Conservation (phyloP, 2,888 invertebrate genomes). For the Eristalis pertinax region DNA sequence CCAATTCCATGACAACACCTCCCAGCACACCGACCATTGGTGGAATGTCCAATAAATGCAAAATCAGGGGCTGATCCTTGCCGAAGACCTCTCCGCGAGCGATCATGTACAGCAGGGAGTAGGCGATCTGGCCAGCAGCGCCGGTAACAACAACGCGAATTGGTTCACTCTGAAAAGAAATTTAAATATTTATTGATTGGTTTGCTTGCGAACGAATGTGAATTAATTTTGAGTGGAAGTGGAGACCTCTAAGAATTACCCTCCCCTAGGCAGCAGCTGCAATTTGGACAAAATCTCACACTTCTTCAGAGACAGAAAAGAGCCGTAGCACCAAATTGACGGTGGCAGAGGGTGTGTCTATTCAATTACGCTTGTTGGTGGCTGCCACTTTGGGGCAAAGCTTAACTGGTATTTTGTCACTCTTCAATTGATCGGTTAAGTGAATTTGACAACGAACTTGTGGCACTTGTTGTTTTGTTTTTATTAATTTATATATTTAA, state of each 20-base stretch:
- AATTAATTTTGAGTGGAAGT: neutral
- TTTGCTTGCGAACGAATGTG: neutral
- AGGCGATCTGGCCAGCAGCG: slow-evolving; percentile 99
- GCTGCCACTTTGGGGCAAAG: neutral
- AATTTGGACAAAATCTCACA: neutral
- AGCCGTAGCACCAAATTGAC: neutral
- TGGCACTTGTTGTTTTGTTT: neutral
- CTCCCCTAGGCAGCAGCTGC: neutral
- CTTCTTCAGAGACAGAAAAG: neutral
- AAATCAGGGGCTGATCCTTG: slow-evolving; percentile 90
- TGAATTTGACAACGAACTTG: neutral
- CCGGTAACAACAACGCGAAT: slow-evolving; percentile 98
- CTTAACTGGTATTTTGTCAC: slow-evolving; percentile 13
- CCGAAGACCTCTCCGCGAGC: slow-evolving; percentile 98
- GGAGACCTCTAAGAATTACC: neutral
- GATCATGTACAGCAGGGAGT: slow-evolving; percentile 96
- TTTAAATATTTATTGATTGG: neutral
- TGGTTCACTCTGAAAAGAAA: slow-evolving; percentile 87
- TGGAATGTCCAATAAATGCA: slow-evolving; percentile 96
- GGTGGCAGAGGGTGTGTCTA: neutral
- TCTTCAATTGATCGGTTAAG: neutral
- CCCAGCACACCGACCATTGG: slow-evolving; percentile 98
- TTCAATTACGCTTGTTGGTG: neutral
- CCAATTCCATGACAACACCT: slow-evolving; percentile 98
- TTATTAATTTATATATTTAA: neutral